Base-by-base conservation (phyloP, 2,797 vertebrate genomes). In the Manis pentadactyla region DNA sequence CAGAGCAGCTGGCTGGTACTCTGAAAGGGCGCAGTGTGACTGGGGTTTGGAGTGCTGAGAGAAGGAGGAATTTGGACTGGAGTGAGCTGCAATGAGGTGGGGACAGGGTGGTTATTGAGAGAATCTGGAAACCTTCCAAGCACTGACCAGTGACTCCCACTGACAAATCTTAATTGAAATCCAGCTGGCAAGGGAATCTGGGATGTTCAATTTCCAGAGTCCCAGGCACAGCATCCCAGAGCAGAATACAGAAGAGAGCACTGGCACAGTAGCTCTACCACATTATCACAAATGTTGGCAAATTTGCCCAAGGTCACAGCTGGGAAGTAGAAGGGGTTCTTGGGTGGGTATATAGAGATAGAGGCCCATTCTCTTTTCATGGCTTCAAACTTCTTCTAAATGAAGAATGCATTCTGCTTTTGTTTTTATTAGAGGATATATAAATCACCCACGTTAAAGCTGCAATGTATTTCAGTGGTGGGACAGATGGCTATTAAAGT, bases 371-470 rank as follows among this genome's bases (percentile, higher is more conserved):
- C 34, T 78, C 18, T 73, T 88, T 66, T 55, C 11, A 19, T 90
- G 51, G 39, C 25, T n/a, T 34, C 29, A 74, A 46, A 27, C n/a
- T 78, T 25, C 23, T 84, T 73, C 10, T 42, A 85, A 83, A 61
- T 61, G 68, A 51, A 79, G n/a, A 69, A 71, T 34, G 21, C n/a
- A 10, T 84, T 86, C 55, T 5, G 34, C 9, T 89, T 91, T 73
- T 61, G 25, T 82, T 94, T 39, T 86, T 69, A 69, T 75, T 51
- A 83, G 64, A 88, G 87, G 42, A 84, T 84, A 55, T 61, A 66
- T 15, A 34, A 53, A 34, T 53, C 37, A 25, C 46, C 34, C 78
- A 78, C 25, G n/a, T 51, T 42, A 46, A 92, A 55, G 34, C 64
- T 71, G 59, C 5, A 81, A 29, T 8, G 19, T 75, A 61, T 63